Evolutionary conservation across 2,797 vertebrate genomes (phyloP).

Genomic region (Gymnoscopelus braueri): DNA sequence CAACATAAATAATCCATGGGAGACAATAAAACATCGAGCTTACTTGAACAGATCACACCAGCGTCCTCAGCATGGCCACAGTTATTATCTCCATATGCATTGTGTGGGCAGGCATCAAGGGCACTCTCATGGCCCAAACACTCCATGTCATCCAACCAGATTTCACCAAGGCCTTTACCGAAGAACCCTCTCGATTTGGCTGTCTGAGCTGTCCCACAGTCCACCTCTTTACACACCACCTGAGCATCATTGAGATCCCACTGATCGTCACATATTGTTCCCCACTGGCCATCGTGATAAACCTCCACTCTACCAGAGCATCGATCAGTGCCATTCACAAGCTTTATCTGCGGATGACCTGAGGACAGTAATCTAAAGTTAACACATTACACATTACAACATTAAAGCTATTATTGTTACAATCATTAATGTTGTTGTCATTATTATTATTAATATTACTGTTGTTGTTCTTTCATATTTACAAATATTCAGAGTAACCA

Average conservation of each 20-base stretch:
- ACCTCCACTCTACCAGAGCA: slow-evolving; percentile 75
- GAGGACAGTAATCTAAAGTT: slow-evolving; percentile 1
- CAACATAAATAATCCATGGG: neutral
- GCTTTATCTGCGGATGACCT: slow-evolving; percentile 47
- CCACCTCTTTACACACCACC: slow-evolving; percentile 67
- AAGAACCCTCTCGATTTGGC: slow-evolving; percentile 54
- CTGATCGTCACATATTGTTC: slow-evolving; percentile 72
- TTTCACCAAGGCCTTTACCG: slow-evolving; percentile 54
- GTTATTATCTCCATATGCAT: slow-evolving; percentile 54
- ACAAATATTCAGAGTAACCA: too few relatives aligned
- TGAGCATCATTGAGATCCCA: slow-evolving; percentile 68
- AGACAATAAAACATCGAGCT: neutral
- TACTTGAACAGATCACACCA: slow-evolving; percentile 9
- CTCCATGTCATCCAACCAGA: slow-evolving; percentile 69
- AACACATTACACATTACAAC: neutral
- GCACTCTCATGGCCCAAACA: slow-evolving; percentile 64
- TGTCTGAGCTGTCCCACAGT: slow-evolving; percentile 65
- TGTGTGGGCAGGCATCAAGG: slow-evolving; percentile 56
- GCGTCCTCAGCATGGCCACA: slow-evolving; percentile 38
- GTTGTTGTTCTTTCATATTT: too few relatives aligned
- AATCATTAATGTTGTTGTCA: neutral
- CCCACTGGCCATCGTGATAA: slow-evolving; percentile 63
- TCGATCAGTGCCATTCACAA: slow-evolving; percentile 62
- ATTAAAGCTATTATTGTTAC: neutral
- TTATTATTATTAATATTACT: too few relatives aligned